Evolutionary conservation across 2,797 vertebrate genomes (phyloP), one percentile per base, ranked within the genome.

Genomic region (Ctenochaetus hawaiiensis): DNA sequence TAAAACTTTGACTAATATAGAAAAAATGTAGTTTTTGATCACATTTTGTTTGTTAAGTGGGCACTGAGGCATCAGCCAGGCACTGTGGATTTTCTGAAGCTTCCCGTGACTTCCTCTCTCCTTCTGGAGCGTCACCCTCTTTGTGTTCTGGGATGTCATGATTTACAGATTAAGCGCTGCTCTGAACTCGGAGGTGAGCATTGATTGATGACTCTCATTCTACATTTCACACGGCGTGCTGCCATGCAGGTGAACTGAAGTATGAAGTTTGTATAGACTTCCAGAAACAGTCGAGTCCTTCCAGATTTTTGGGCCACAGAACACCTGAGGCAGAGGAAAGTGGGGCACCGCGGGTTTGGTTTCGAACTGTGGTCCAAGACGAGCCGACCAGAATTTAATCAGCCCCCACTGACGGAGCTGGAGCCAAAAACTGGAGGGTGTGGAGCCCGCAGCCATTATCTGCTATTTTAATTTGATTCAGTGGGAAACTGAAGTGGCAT

Each of bases 391-490:
- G 81, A 87, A 93, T 88, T 86, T 77, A 89, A 84, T 87, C 77
- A 87, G 74, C 67, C 64, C 74, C 61, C 69, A n/a, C 80, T 78
- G 84, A 80, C 71, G 62, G 78, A 83, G 71, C 16, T 23, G 47
- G 67, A 84, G 86, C 88, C 87, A 90, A 87, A 91, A 89, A 83
- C 83, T 72, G 57, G 77, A 79, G 87, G 77, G 75, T 66, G 80
- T 62, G 61, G 41, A 78, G 77, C 84, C 88, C 71, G 79, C 76
- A 48, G 78, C 80, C 80, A 81, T 86, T 90, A 90, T 90, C 87
- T 86, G 57, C 78, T 75, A 66, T 83, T 92, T 91, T 91, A 88
- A 94, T 92, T 87, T 82, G 72, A 82, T 93, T 93, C 75, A 10
- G 49, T 34, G 44, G 77, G 78, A 81, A 88, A 86, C 66, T 6